Conservation (phyloP, 2,797 vertebrate species). For the Myotis findleyi region DNA sequence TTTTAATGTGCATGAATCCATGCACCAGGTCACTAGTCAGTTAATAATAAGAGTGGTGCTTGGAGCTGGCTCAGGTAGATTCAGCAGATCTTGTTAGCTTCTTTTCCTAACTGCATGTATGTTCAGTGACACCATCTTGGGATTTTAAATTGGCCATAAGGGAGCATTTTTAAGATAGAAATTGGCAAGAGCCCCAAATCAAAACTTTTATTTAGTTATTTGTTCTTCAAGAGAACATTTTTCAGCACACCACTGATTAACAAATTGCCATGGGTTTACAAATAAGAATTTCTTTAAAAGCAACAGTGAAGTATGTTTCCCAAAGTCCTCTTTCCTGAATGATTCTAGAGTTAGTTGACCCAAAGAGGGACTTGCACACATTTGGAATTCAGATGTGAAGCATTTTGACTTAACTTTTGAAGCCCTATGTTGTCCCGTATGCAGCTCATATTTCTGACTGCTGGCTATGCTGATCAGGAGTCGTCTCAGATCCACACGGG, state of each 20-base stretch:
- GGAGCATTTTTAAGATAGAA: neutral
- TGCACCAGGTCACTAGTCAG: neutral
- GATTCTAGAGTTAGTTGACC: neutral
- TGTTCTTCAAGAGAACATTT: neutral
- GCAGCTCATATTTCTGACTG: neutral
- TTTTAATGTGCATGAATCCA: too few species aligned
- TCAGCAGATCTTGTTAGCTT: neutral
- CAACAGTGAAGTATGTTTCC: neutral
- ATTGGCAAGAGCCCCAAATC: neutral
- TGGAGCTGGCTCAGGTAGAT: neutral
- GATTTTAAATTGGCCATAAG: neutral
- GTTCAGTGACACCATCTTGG: neutral
- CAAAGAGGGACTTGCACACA: neutral
- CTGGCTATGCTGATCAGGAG: neutral
- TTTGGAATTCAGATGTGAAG: neutral
- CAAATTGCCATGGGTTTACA: neutral
- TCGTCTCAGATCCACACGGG: neutral
- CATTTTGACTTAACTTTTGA: neutral
- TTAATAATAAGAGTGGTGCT: neutral
- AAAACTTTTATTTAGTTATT: neutral
- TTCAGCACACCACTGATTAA: neutral
- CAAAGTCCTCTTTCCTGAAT: neutral
- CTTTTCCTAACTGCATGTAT: neutral
- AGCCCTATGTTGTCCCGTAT: neutral
- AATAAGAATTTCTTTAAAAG: neutral